A percentile compares a stretch with the other conserved stretches of the same genome.
Conservation (phyloP, 1,140 invertebrate genomes). For the Chelonus insularis region DNA sequence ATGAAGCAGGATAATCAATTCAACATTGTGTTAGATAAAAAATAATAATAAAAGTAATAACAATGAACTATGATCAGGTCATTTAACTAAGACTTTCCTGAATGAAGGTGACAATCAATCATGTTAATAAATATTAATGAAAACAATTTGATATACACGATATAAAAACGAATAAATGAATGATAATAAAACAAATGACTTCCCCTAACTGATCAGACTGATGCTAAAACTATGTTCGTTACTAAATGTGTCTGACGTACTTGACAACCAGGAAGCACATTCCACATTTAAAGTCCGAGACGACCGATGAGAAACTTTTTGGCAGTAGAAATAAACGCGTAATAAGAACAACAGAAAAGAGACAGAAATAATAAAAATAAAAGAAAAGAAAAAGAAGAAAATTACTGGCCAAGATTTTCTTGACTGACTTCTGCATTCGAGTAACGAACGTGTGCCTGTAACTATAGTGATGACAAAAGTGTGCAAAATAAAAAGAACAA, state of each 20-base stretch:
- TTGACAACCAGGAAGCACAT: conserved; percentile 29
- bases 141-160: neutral
- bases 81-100: too few species aligned
- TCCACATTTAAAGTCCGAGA: conserved; percentile 23
- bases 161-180: neutral
- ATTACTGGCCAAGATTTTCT: conserved; percentile 1
- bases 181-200: neutral
- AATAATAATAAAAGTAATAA: too few species aligned
- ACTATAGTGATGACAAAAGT: neutral
- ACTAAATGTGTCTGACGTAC: conserved; percentile 14
- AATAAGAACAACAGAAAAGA: conserved; percentile 10
- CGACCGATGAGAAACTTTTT: conserved; percentile 25
- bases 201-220: neutral
- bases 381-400: neutral
- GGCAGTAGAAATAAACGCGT: conserved; percentile 16
- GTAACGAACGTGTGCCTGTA: conserved; percentile 16
- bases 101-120: too few species aligned
- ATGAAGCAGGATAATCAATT: too few species aligned
- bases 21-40: too few species aligned
- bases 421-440: conserved; percentile 10
- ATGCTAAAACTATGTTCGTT: neutral
- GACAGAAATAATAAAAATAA: conserved; percentile 10
- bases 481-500: neutral
- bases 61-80: too few species aligned
- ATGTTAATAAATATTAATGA: too few species aligned